These are phyloP conservation scores for Spatulosminthurus flaviceps DNA, from an alignment of 2,888 invertebrate genomes.

Conservation along the genomic window DNA sequence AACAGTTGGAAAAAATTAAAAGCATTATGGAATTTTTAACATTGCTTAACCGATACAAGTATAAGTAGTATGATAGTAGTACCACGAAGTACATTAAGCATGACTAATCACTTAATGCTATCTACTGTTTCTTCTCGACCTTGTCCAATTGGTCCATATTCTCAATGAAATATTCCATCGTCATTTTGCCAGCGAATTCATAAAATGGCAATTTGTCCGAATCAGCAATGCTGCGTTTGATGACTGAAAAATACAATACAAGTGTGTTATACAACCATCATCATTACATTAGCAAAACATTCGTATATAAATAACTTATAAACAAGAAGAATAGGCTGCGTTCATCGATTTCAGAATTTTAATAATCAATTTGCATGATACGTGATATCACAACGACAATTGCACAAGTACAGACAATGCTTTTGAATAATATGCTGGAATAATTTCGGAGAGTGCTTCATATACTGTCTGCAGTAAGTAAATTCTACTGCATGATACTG, in stretches of 20 bases:
- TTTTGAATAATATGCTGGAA: too few relatives aligned
- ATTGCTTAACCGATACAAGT: neutral
- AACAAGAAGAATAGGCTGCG: too few relatives aligned
- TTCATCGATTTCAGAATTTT: too few relatives aligned
- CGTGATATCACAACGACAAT: too few relatives aligned
- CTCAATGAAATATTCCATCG: constrained; percentile 78
- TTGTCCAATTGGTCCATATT: constrained; percentile 69
- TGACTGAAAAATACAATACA: constrained; percentile 68
- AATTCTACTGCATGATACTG: too few relatives aligned
- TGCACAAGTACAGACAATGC: too few relatives aligned
- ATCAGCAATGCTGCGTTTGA: constrained; percentile 69
- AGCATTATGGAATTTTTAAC: neutral
- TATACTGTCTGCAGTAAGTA: too few relatives aligned
- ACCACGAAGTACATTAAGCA: constrained; percentile 33
- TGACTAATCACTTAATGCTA: constrained; percentile 14
- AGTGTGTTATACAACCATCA: neutral
- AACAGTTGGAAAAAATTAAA: constrained; percentile 2
- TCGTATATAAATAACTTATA: too few relatives aligned
- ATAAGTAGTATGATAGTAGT: constrained; percentile 15
- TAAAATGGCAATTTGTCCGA: constrained; percentile 74
- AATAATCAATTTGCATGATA: too few relatives aligned
- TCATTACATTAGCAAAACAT: too few relatives aligned
- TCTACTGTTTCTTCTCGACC: constrained; percentile 40
- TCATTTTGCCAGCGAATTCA: constrained; percentile 79
- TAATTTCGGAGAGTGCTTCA: too few relatives aligned